Evolutionary conservation across 2,113 vertebrate genomes (phyloP).

Genomic region (Nannobrachium achirus): DNA sequence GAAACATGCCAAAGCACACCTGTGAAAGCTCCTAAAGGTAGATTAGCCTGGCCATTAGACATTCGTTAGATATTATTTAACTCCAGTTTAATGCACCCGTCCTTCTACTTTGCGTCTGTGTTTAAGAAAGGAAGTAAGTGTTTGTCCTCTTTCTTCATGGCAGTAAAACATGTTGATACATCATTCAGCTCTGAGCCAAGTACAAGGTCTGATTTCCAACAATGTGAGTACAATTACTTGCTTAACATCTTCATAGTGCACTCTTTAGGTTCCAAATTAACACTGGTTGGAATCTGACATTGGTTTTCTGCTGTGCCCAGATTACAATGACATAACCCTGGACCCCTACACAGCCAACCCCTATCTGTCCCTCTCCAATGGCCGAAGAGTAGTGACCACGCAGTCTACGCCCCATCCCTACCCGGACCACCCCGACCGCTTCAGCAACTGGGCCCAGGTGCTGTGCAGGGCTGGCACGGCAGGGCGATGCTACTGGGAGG

Average conservation of each 20-base stretch:
- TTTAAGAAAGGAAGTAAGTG: background rate
- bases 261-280: background rate
- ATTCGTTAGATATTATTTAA: background rate
- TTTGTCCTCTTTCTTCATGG: background rate
- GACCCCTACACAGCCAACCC: constrained; percentile 75
- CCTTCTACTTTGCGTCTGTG: background rate
- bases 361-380: constrained; percentile 63
- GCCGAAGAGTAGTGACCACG: constrained; percentile 52
- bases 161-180: constrained; percentile 29
- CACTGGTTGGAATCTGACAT: background rate
- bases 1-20: constrained; percentile 36
- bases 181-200: constrained; percentile 52
- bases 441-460: constrained; percentile 79
- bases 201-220: constrained; percentile 71
- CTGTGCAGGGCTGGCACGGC: constrained; percentile 81
- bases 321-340: constrained; percentile 66
- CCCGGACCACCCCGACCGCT: constrained; percentile 68
- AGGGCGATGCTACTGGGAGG: constrained; percentile 83
- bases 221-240: constrained; percentile 63
- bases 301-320: constrained; percentile 47
- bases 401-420: constrained; percentile 53
- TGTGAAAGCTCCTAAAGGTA: constrained; percentile 61
- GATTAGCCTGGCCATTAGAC: background rate
- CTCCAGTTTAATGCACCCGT: background rate
- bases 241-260: background rate